These are phyloP conservation scores for Harpegnathos saltator DNA, from an alignment of 1,140 invertebrate genomes.

Conservation along the genomic window DNA sequence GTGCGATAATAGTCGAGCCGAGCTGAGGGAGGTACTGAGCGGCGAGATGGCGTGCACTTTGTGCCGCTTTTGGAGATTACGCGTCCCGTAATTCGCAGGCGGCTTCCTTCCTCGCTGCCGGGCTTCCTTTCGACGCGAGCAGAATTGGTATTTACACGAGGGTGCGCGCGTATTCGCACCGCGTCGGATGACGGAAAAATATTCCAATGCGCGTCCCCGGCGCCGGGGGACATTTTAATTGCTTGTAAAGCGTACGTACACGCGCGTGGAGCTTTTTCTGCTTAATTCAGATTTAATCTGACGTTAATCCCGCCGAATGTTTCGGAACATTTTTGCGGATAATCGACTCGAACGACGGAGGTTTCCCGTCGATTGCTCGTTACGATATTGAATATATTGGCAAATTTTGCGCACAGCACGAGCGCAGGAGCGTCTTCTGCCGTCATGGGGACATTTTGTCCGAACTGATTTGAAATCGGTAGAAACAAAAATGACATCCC, in stretches of 20 bases:
- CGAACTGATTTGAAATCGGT: too few species aligned
- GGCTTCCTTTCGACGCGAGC: not conserved
- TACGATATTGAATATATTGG: constrained; percentile 9
- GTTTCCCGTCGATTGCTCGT: constrained; percentile 2
- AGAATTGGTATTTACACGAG: constrained; percentile 18
- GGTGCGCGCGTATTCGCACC: not conserved
- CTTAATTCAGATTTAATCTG: constrained; percentile 3
- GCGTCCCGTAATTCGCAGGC: constrained; percentile 10
- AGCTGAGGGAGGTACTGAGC: not conserved
- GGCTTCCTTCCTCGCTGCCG: constrained; percentile 1
- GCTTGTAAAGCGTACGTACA: not conserved
- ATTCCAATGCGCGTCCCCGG: not conserved
- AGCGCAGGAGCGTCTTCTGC: too few species aligned
- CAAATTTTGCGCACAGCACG: too few species aligned
- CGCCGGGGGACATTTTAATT: constrained; percentile 18
- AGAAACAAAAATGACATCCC: too few species aligned
- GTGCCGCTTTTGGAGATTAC: constrained; percentile 13
- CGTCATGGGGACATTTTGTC: too few species aligned
- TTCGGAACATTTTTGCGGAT: constrained; percentile 6
- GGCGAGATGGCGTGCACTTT: too few species aligned
- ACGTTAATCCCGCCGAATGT: not conserved
- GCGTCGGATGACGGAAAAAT: not conserved
- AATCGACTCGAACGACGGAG: not conserved
- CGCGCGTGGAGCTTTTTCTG: not conserved
- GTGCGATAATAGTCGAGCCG: constrained; percentile 9